Percentiles rank a stretch among this genome's conserved stretches.
Conservation (phyloP, 2,797 vertebrate species). For the Gallinago stenura region DNA sequence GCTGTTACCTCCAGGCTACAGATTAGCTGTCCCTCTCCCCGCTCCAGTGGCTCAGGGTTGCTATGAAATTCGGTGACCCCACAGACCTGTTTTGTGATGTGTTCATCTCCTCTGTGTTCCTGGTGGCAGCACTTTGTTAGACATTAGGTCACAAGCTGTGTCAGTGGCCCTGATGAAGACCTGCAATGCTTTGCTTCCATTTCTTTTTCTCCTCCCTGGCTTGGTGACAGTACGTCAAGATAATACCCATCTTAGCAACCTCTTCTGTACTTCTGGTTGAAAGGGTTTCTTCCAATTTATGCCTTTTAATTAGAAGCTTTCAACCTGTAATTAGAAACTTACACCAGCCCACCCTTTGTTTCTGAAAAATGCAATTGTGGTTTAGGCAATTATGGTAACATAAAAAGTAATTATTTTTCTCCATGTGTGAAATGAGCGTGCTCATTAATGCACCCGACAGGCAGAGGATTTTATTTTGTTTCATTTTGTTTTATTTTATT, state of each 20-base stretch:
- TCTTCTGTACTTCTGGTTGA: slow-evolving; percentile 36
- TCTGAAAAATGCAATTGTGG: slow-evolving; percentile 69
- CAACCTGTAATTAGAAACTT: slow-evolving; percentile 75
- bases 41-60: neutral
- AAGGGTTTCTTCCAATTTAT: slow-evolving; percentile 51
- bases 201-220: neutral
- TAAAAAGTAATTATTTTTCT: slow-evolving; percentile 70
- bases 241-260: neutral
- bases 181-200: fast-evolving
- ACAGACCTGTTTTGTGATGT: neutral
- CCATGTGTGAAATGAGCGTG: slow-evolving; percentile 28
- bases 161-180: neutral
- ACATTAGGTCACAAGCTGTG: fast-evolving
- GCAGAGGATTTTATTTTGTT: slow-evolving; percentile 14
- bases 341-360: slow-evolving; percentile 71
- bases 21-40: neutral
- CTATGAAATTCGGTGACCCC: neutral
- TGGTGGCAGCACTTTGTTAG: neutral
- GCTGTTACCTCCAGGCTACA: neutral
- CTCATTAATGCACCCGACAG: neutral
- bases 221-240: neutral
- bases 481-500: neutral
- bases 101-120: neutral
- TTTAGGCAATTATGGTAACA: slow-evolving; percentile 69
- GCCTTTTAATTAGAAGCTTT: slow-evolving; percentile 76